Percentiles rank a stretch among this genome's conserved stretches.
phyloP scores from a whole-genome alignment of 2,888 invertebrate genomes.

The Sabatieria punctata region DNA sequence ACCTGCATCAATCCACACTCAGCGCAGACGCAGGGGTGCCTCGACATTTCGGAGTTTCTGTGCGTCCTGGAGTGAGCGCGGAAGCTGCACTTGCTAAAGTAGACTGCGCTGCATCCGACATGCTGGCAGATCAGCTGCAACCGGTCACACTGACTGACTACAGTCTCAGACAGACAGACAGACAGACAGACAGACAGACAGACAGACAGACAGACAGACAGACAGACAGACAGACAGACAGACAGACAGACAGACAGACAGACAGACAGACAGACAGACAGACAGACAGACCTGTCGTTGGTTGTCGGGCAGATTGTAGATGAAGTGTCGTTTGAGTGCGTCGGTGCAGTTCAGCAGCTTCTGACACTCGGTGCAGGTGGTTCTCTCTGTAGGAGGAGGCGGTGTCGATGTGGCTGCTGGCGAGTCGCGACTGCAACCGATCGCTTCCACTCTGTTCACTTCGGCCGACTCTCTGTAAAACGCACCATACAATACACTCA shows the following conservation, averaged over 20 bases:
- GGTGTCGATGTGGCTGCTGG: background rate
- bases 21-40: conserved; percentile 46
- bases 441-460: too few relatives aligned
- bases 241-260: too few relatives aligned
- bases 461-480: too few relatives aligned
- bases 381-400: too few relatives aligned
- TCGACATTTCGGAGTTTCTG: conserved; percentile 24
- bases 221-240: too few relatives aligned
- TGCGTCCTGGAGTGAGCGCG: conserved; percentile 42
- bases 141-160: too few relatives aligned
- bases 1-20: conserved; percentile 44
- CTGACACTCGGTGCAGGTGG: conserved; percentile 14
- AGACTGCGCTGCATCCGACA: conserved; percentile 9
- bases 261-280: too few relatives aligned
- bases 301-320: conserved; percentile 6
- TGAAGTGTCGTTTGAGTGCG: conserved; percentile 14
- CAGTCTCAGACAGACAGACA: too few relatives aligned
- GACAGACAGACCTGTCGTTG: conserved; percentile 4
- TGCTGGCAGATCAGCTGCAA: conserved; percentile 4
- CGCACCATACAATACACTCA: too few relatives aligned
- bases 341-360: conserved; percentile 10
- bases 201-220: too few relatives aligned
- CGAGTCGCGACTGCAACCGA: too few relatives aligned
- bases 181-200: too few relatives aligned
- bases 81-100: conserved; percentile 24